Evolutionary conservation across 2,797 vertebrate species (phyloP), one percentile per base, ranked within the genome.

Genomic region (Alcedo quadribrachys): DNA sequence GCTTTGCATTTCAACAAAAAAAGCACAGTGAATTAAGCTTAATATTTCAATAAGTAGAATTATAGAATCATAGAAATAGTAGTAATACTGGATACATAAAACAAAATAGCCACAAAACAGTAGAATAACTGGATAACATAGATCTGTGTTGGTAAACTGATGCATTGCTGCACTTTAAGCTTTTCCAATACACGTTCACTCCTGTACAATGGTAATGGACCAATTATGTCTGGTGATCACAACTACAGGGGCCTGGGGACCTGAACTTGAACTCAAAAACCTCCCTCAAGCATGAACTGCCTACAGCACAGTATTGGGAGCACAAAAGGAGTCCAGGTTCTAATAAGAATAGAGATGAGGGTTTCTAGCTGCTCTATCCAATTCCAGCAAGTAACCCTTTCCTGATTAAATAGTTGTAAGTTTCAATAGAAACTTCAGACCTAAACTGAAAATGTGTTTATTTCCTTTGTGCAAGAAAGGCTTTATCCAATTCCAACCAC

Each of bases 1-100:
- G 84, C 63, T 94, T 94, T 70, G 83, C 37, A 78, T 54, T 78
- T 69, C 46, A 81, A 32, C 21, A 78, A 68, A 80, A 75, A 75
- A 84, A 79, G 3, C 32, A 57, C 13, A 2, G 12, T 15, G 32
- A 87, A 61, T 65, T 60, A 5, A n/a, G 6, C 12, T 85, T 80
- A 66, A 18, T 66, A 78, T 90, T 95, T 89, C 76, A 89, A 85
- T 32, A 70, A 54, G 15, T 37, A 37, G 12, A 37, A 37, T 37
- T 37, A 37, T 37, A 37, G 37, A 37, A 37, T 37, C 37, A 37
- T 14, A 37, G 37, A 37, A 37, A 37, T 37, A 37, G 37, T 14
- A 37, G 37, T 70, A 81, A 60, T 60, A 90, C 46, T 53, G 27
- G 50, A 69, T n/a, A 87, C 11, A 32, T 42, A 40, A 82, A 87